Conservation (phyloP, 1,140 invertebrate genomes). For the Chelonus insularis region DNA sequence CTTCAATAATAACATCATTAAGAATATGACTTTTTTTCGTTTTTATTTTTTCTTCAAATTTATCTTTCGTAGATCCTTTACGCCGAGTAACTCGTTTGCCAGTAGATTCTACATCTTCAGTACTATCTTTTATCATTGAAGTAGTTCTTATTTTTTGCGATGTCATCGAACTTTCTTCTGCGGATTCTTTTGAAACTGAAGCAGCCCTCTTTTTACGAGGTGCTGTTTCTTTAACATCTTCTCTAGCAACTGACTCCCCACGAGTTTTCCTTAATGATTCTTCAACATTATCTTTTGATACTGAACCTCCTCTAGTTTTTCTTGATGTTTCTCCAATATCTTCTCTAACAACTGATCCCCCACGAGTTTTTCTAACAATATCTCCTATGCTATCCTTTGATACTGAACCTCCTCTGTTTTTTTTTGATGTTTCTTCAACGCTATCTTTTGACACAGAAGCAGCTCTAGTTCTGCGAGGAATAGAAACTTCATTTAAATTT, state of each 20-base stretch:
- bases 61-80: not conserved
- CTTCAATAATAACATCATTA: slow-evolving; percentile 38
- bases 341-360: too few relatives aligned
- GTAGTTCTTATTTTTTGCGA: not conserved
- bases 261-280: not conserved
- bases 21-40: slow-evolving; percentile 28
- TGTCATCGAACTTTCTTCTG: not conserved
- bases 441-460: slow-evolving; percentile 28
- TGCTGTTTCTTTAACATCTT: too few relatives aligned
- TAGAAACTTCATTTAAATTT: too few relatives aligned
- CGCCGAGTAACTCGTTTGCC: not conserved
- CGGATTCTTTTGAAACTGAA: slow-evolving; percentile 19
- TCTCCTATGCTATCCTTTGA: slow-evolving; percentile 34
- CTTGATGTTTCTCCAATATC: not conserved
- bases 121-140: not conserved
- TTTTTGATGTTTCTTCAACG: not conserved
- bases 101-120: too few relatives aligned
- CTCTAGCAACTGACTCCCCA: too few relatives aligned
- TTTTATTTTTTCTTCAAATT: slow-evolving; percentile 1
- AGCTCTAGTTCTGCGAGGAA: slow-evolving; percentile 10
- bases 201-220: not conserved
- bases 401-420: slow-evolving; percentile 31
- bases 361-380: not conserved
- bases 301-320: slow-evolving; percentile 34
- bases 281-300: slow-evolving; percentile 37